Evolutionary conservation across 2,113 vertebrate genomes (phyloP), one percentile per base, ranked within the genome.

Genomic region (Salminus brasiliensis): DNA sequence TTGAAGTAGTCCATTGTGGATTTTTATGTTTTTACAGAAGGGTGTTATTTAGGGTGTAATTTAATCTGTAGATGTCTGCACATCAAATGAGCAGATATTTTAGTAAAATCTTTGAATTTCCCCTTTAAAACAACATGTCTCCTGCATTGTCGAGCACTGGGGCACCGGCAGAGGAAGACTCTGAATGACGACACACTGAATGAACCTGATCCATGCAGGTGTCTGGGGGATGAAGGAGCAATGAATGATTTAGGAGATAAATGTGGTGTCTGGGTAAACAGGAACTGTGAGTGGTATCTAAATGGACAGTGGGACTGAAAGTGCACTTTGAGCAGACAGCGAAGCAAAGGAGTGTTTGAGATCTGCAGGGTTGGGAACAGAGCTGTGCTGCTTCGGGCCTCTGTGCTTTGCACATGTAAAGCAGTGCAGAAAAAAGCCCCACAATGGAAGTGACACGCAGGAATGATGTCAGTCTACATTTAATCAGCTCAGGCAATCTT

Each of bases 181-280:
- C 47, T 18, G 21, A n/a, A 1, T 18, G 21, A n/a, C 0, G 5
- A n/a, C 18, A n/a, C 47, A n/a, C 13, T 2, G 76, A 62, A 41
- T 70, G 59, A 62, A 23, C 68, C 30, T 41, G 72, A 76, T 74
- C 55, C 39, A 59, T 49, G 41, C 30, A 81, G 34, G 6, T 45
- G 15, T 32, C 72, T 74, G 27, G 27, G 34, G 36, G 49, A 74
- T 36, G 72, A 27, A 60, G 43, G 49, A 30, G 21, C 5, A 69
- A 67, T 47, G 30, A 76, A 76, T 32, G 29, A 32, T 6, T 43
- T n/a, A 59, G 59, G 41, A 23, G 34, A 55, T 70, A 39, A 72
- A 81, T 39, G 45, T 21, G 43, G 27, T 55, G 15, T 49, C 27
- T 76, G 74, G 47, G 59, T 25, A 57, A 55, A 59, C 45, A 57